Base-by-base conservation (phyloP, 2,888 invertebrate species). In the Erynnis tages region DNA sequence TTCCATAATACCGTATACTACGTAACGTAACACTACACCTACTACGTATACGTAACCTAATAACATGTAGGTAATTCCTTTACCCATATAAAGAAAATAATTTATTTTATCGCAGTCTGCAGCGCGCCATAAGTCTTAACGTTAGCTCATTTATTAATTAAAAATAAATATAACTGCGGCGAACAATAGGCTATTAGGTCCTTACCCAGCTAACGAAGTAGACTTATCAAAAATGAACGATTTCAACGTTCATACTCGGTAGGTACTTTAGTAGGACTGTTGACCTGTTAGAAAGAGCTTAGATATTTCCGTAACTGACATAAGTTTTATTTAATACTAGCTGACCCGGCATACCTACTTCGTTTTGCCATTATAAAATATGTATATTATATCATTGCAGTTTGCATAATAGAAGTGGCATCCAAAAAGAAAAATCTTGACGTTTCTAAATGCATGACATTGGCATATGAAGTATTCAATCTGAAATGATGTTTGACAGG, bases 221-320 rank as follows among this genome's bases (percentile, higher is more conserved):
- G 44, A 55, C 21, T 61, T 65, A 74, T 75, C 66, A 74, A 75
- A 75, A 69, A 74, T 73, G 62, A 65, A 71, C 60, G 65, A 62
- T 58, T 46, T 63, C 60, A 56, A 65, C 64, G 35, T n/a, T n/a
- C 21, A 23, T 66, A 69, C 67, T 60, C 63, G 65, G 61, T 65
- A 56, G 60, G 57, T 63, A 58, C 59, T 63, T 61, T 58, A 62
- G 49, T 58, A 62, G 49, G 55, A 46, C 38, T 54, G 52, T 58
- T 48, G 45, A 40, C 53, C 55, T 47, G 14, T 5, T 21, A 4
- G 3, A 21, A 21, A 21, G 21, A n/a, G n/a, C n/a, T n/a, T n/a
- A n/a, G n/a, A n/a, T n/a, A n/a, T 21, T 6, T 25, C 8, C 13
- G 14, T 40, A 40, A 13, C 40, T 25, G 23, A 40, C 40, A 25